These are phyloP conservation scores for Cheirogaleus major DNA, from an alignment of 2,797 vertebrate genomes.

Conservation along the genomic window DNA sequence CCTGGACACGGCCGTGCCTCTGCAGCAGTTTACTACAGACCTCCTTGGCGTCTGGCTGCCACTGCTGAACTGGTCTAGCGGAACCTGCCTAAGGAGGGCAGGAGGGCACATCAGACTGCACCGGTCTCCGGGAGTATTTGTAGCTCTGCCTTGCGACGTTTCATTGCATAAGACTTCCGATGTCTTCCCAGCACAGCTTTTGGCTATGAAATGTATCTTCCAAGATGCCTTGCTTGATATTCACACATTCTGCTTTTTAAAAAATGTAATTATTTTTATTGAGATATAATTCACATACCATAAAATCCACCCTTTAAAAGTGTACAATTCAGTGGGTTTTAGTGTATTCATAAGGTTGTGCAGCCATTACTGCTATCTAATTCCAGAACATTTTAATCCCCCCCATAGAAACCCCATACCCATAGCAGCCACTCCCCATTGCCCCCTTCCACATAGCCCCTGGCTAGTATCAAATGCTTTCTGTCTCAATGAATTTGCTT, in stretches of 20 bases:
- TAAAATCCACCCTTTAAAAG: slow-evolving; percentile 70
- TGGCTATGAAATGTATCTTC: background rate
- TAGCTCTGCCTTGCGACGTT: background rate
- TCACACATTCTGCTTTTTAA: slow-evolving; percentile 51
- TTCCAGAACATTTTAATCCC: background rate
- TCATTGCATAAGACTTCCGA: accelerated
- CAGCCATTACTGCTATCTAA: background rate
- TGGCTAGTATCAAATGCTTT: background rate
- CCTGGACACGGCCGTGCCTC: too few relatives aligned
- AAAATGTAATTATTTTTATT: slow-evolving; percentile 65
- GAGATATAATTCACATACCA: slow-evolving; percentile 64
- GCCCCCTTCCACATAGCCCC: background rate
- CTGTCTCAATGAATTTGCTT: background rate
- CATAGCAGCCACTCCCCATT: too few relatives aligned
- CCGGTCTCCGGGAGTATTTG: accelerated
- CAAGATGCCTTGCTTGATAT: slow-evolving; percentile 61
- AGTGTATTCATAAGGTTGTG: slow-evolving; percentile 8
- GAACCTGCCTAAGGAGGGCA: accelerated
- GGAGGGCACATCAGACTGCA: accelerated
- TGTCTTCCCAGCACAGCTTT: background rate
- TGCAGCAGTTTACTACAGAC: too few relatives aligned
- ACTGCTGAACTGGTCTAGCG: accelerated
- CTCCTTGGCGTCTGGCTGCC: background rate
- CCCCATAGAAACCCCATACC: background rate
- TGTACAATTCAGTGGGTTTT: slow-evolving; percentile 49